Base-by-base conservation (phyloP, 2,888 invertebrate genomes). In the Eristalis tenax region DNA sequence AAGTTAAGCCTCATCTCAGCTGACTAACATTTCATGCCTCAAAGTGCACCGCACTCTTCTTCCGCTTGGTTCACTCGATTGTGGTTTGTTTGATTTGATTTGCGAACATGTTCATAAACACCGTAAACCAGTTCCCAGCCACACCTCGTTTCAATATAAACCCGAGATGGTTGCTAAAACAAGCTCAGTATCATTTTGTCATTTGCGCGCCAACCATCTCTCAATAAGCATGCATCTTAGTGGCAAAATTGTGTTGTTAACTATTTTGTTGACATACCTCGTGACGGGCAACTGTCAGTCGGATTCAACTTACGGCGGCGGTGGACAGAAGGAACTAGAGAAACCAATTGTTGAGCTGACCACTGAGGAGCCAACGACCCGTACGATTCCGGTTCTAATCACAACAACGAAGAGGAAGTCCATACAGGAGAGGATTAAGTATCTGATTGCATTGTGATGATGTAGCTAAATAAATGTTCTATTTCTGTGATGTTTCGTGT, bases 291-390 rank as follows among this genome's bases (percentile, higher is more conserved):
- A 18, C 6, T 18, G 50, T 8, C 50, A 50, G n/a, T 18, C 18
- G 32, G 32, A 32, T 26, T 3, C 26, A 26, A 2, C 26, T 2
- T 26, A 26, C 26, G 26, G 26, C 32, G 32, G 5, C 32, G 6
- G 8, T 11, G 26, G 59, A 1, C 26, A 26, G 59, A 8, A 4
- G 26, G 59, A 59, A 22, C 11, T 26, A 13, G 59, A 15, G 26
- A 59, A 59, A 13, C 59, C 59, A 23, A 59, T 59, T 26, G 59
- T 59, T 28, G 59, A 59, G 59, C 15, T 59, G 26, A 59, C 59
- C 13, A 59, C 59, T 4, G 59, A 59, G 13, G 23, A 26, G 59
- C 59, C 59, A 10, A 59, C 59, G 0, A 59, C 59, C 5, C 23
- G 59, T 15, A 26, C 23, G 26, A 50, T 50, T 18, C 50, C 50